Percentiles rank a stretch among this genome's conserved stretches.
Conservation (phyloP, 2,113 vertebrate species). For the Taurulus bubalis region DNA sequence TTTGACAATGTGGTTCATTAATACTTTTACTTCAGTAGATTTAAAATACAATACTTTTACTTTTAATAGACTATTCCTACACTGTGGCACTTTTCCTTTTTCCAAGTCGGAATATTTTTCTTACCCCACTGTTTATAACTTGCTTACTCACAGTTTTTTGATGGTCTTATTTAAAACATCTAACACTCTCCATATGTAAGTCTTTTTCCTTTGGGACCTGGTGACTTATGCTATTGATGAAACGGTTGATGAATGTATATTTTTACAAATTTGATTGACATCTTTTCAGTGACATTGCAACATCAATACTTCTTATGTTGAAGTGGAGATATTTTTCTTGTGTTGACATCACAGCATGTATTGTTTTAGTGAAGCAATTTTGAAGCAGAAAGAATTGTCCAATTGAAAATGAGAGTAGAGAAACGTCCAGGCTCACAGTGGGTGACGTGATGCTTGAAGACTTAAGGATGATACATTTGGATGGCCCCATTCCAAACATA, state of each 20-base stretch:
- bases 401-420: constrained; percentile 1
- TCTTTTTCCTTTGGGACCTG: not conserved
- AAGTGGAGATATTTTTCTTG: not conserved
- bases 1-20: not conserved
- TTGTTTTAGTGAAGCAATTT: constrained; percentile 5
- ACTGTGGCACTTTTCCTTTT: not conserved
- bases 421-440: constrained; percentile 10
- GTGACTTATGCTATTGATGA: not conserved
- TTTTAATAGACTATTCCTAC: not conserved
- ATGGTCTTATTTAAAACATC: not conserved
- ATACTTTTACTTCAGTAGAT: not conserved
- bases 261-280: not conserved
- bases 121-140: not conserved
- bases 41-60: not conserved
- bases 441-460: constrained; percentile 58
- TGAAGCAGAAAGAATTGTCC: constrained; percentile 28
- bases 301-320: not conserved
- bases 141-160: not conserved
- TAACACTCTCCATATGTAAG: not conserved
- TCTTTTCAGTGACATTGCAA: not conserved
- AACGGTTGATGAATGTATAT: not conserved
- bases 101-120: not conserved
- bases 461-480: constrained; percentile 53
- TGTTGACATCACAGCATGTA: not conserved
- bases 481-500: constrained; percentile 62